Conservation (phyloP, 2,113 vertebrate species). For the Copsychus sechellarum region DNA sequence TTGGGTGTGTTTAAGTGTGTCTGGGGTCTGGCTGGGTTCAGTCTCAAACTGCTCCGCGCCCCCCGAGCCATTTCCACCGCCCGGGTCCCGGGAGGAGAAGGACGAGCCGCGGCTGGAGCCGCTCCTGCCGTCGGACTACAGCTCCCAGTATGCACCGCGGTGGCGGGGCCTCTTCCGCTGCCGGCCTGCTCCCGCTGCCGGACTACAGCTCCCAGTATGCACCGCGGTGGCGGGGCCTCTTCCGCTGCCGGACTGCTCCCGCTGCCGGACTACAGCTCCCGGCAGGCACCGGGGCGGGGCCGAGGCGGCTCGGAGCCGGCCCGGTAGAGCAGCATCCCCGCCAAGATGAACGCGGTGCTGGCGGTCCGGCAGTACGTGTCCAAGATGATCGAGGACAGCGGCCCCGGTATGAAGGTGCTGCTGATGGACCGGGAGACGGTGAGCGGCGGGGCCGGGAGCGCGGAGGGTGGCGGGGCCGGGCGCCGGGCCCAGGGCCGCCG, state of each 20-base stretch:
- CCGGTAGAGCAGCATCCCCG: neutral
- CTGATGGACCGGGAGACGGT: slow-evolving; percentile 98
- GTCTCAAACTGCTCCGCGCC: neutral
- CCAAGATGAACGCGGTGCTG: slow-evolving; percentile 89
- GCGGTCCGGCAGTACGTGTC: slow-evolving; percentile 94
- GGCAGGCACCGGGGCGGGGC: neutral
- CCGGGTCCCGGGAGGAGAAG: neutral
- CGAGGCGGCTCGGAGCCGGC: neutral
- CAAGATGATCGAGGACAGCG: slow-evolving; percentile 96
- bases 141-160: neutral
- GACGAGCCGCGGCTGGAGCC: neutral
- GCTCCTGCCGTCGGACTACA: neutral
- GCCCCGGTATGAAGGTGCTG: slow-evolving; percentile 95
- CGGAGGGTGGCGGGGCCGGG: neutral
- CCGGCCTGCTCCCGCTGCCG: neutral
- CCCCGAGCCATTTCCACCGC: neutral
- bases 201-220: neutral
- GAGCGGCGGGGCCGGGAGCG: slow-evolving; percentile 17
- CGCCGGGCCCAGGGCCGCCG: neutral
- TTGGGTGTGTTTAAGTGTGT: neutral
- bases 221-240: no score
- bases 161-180: no score
- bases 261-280: neutral
- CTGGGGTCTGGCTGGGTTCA: neutral
- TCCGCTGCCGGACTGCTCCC: neutral